Evolutionary conservation across 1,140 invertebrate genomes (phyloP).

Genomic region (Tetramorium simillimum): DNA sequence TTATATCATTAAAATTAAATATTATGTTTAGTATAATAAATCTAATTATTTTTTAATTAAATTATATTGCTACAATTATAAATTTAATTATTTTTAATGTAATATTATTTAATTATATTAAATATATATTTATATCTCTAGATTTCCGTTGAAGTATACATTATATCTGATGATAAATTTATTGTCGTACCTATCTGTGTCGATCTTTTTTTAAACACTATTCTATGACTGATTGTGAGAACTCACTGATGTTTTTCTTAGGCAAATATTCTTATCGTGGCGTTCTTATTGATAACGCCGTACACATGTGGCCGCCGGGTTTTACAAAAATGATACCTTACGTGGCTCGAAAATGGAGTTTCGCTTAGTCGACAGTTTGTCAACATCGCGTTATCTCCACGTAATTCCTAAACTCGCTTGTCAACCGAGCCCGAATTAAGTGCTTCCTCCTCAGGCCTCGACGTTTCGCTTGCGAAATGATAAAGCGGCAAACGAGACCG

Average conservation of each 20-base stretch:
- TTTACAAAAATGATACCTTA: neutral
- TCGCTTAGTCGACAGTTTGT: neutral
- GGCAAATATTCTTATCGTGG: neutral
- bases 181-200: neutral
- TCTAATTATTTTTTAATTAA: neutral
- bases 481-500: neutral
- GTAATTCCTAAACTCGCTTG: slow-evolving; percentile 24
- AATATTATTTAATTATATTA: neutral
- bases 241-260: neutral
- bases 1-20: neutral
- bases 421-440: neutral
- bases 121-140: neutral
- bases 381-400: slow-evolving; percentile 2
- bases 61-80: neutral
- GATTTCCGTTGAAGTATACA: neutral
- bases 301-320: neutral
- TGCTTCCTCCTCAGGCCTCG: neutral
- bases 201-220: neutral
- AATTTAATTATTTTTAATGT: neutral
- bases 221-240: neutral
- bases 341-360: neutral
- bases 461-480: neutral
- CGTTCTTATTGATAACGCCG: neutral
- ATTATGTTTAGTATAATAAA: neutral
- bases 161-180: neutral